Conservation (phyloP, 2,797 vertebrate species). For the Lerista edwardsae region DNA sequence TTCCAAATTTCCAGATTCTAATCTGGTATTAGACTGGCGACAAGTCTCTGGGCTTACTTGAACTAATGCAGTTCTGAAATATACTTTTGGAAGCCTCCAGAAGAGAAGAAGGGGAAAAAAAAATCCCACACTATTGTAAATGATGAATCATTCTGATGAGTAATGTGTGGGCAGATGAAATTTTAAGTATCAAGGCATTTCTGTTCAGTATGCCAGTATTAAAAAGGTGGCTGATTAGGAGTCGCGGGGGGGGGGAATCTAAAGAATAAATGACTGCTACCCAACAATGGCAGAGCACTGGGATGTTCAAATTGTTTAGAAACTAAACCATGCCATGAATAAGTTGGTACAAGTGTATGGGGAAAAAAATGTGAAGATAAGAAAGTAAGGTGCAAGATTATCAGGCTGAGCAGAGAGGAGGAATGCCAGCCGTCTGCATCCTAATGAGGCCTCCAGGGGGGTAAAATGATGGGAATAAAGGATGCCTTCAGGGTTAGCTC, state of each 20-base stretch:
- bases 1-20: neutral
- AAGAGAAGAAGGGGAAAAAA: neutral
- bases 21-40: neutral
- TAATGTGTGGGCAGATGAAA: conserved; percentile 34
- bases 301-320: neutral
- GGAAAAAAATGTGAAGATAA: neutral
- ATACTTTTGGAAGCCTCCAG: neutral
- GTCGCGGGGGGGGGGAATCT: neutral
- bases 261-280: conserved; percentile 17
- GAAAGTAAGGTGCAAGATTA: neutral
- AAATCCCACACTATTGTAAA: conserved; percentile 11
- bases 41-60: neutral
- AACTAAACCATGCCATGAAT: neutral
- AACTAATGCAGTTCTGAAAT: neutral
- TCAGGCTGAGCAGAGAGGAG: neutral
- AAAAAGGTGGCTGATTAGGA: conserved; percentile 32
- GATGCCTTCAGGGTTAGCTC: neutral
- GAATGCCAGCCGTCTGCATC: neutral
- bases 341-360: neutral
- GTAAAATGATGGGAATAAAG: neutral
- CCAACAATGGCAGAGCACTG: neutral
- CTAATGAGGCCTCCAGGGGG: neutral
- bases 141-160: conserved; percentile 33
- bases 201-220: conserved; percentile 18
- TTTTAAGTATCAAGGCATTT: conserved; percentile 34